Evolutionary conservation across 2,113 vertebrate genomes (phyloP).

Genomic region (Tilapia sparmanii): DNA sequence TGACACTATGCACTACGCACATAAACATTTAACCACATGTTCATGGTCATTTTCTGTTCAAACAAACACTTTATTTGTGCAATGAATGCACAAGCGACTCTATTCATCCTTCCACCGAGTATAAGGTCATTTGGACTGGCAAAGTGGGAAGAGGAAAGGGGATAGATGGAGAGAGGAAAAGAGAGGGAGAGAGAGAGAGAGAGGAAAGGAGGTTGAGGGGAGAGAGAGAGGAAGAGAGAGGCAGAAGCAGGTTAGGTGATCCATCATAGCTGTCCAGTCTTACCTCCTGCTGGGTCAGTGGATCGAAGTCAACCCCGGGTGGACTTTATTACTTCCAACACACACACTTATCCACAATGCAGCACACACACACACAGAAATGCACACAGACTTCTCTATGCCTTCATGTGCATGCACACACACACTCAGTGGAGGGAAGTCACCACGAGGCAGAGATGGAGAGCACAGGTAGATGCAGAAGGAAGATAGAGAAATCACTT

Average conservation of each 20-base stretch:
- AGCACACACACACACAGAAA: neutral
- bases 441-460: slow-evolving; percentile 52
- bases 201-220: slow-evolving; percentile 57
- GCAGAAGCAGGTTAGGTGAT: slow-evolving; percentile 83
- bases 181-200: slow-evolving; percentile 19
- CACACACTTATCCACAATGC: slow-evolving; percentile 33
- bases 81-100: slow-evolving; percentile 41
- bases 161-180: slow-evolving; percentile 49
- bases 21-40: slow-evolving; percentile 44
- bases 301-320: slow-evolving; percentile 86
- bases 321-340: slow-evolving; percentile 88
- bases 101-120: slow-evolving; percentile 47
- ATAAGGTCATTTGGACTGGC: slow-evolving; percentile 64
- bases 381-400: neutral
- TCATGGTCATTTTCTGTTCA: slow-evolving; percentile 48
- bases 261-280: slow-evolving; percentile 93
- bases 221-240: slow-evolving; percentile 60
- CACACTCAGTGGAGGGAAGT: slow-evolving; percentile 12
- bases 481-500: slow-evolving; percentile 61
- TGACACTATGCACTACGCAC: slow-evolving; percentile 2
- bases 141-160: slow-evolving; percentile 58
- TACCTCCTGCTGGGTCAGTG: slow-evolving; percentile 86
- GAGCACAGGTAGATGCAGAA: slow-evolving; percentile 52
- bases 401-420: neutral
- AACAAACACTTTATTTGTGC: slow-evolving; percentile 49